Evolutionary conservation across 2,797 vertebrate genomes (phyloP).

Genomic region (Capromys pilorides): DNA sequence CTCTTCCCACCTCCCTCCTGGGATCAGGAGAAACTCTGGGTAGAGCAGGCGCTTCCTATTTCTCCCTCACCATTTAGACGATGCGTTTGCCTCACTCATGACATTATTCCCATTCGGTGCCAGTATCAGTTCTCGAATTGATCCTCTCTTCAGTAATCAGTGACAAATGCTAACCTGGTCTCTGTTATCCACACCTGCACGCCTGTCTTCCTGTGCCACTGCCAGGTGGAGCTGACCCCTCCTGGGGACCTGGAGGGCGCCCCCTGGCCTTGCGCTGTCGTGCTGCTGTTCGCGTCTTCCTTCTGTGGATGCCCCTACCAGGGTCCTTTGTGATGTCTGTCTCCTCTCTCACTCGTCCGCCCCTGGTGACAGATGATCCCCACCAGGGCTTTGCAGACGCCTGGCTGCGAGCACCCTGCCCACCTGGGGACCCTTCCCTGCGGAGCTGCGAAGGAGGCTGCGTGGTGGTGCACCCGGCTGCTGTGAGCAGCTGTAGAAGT

Average conservation of each 20-base stretch:
- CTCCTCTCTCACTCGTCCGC: not conserved
- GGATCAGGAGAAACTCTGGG: not conserved
- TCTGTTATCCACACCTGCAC: not conserved
- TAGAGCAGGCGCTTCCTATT: not conserved
- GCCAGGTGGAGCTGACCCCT: not conserved
- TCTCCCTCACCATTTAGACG: not conserved
- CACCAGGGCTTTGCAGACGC: not conserved
- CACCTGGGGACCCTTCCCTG: no score
- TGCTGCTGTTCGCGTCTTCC: not conserved
- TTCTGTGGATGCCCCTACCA: not conserved
- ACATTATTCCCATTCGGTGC: not conserved
- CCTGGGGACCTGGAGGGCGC: not conserved
- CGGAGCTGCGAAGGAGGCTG: not conserved
- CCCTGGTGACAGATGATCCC: not conserved
- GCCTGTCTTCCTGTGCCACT: not conserved
- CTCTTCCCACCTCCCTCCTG: not conserved
- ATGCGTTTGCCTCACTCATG: not conserved
- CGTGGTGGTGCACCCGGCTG: not conserved
- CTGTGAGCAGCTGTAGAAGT: not conserved
- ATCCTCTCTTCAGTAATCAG: constrained; percentile 11
- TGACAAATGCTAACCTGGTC: constrained; percentile 30
- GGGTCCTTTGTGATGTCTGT: no score
- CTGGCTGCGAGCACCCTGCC: fast-evolving
- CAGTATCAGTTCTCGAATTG: not conserved
- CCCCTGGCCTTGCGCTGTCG: not conserved